Conservation (phyloP, 2,888 invertebrate genomes). For the Drosophila paranaensis region DNA sequence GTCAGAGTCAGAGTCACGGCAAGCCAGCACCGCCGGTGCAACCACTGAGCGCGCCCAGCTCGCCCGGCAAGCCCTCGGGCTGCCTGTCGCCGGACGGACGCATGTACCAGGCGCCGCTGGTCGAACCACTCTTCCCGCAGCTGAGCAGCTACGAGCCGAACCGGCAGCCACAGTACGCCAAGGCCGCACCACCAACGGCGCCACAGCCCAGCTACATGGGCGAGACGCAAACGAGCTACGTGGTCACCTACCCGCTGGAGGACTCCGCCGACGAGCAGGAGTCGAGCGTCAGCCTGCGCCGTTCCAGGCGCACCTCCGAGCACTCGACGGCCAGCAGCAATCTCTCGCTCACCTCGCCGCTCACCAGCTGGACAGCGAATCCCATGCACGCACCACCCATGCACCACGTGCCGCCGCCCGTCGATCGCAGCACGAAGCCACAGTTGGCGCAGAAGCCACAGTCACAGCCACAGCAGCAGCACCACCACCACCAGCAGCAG, state of each 20-base stretch:
- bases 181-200: slow-evolving; percentile 2
- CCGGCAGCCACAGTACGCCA: slow-evolving; percentile 73
- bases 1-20: not conserved
- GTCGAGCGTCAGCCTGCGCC: slow-evolving; percentile 32
- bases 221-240: slow-evolving; percentile 72
- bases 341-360: slow-evolving; percentile 50
- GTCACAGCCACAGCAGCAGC: slow-evolving; percentile 1
- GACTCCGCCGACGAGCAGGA: slow-evolving; percentile 75
- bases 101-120: slow-evolving; percentile 82
- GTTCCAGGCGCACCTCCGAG: slow-evolving; percentile 70
- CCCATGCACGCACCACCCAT: slow-evolving; percentile 55
- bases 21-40: not conserved
- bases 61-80: slow-evolving; percentile 60
- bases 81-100: slow-evolving; percentile 83
- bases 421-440: slow-evolving; percentile 57
- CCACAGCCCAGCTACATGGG: slow-evolving; percentile 48
- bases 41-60: slow-evolving; percentile 47
- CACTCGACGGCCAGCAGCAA: slow-evolving; percentile 73
- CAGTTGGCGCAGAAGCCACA: slow-evolving; percentile 50
- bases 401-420: slow-evolving; percentile 39
- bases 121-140: slow-evolving; percentile 83
- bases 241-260: slow-evolving; percentile 79
- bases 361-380: slow-evolving; percentile 77
- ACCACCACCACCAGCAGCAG: slow-evolving; percentile 7
- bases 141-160: slow-evolving; percentile 75